Percentiles rank a stretch among this genome's conserved stretches.
Evolutionary conservation across 2,888 invertebrate species (phyloP).

Genomic region (Cistogaster globosa): DNA sequence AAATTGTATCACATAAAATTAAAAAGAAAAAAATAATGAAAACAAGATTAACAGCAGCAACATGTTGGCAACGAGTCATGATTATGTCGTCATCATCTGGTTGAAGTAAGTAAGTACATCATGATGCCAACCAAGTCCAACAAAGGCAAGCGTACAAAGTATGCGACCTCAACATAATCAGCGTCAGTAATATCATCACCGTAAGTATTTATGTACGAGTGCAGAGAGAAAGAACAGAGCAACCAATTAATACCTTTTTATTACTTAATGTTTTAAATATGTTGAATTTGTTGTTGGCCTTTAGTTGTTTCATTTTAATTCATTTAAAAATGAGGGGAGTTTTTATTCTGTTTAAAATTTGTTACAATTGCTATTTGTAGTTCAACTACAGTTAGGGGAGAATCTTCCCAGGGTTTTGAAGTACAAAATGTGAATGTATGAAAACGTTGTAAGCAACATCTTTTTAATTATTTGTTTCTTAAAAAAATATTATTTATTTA

Average conservation of each 20-base stretch:
- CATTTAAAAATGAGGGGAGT: slow-evolving; percentile 28
- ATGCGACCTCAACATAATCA: slow-evolving; percentile 41
- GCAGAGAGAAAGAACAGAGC: slow-evolving; percentile 17
- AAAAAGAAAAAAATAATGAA: slow-evolving; percentile 37
- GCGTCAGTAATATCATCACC: slow-evolving; percentile 23
- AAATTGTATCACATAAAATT: slow-evolving; percentile 61
- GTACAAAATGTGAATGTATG: background rate
- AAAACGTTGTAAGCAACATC: background rate
- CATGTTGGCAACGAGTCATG: slow-evolving; percentile 69
- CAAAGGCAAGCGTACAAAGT: slow-evolving; percentile 37
- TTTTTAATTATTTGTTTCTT: background rate
- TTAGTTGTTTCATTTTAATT: slow-evolving; percentile 20
- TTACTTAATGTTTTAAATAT: slow-evolving; percentile 55
- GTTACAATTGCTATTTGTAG: slow-evolving; percentile 30
- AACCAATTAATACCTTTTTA: slow-evolving; percentile 69
- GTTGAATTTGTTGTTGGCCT: slow-evolving; percentile 24
- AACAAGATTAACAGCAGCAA: slow-evolving; percentile 35
- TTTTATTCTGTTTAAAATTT: slow-evolving; percentile 38
- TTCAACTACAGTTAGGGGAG: slow-evolving; percentile 33
- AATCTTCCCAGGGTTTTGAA: slow-evolving; percentile 45
- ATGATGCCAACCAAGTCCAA: slow-evolving; percentile 24
- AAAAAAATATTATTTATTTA: slow-evolving; percentile 3
- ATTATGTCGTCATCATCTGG: slow-evolving; percentile 34
- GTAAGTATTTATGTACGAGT: background rate
- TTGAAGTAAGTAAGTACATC: slow-evolving; percentile 24